phyloP scores from a whole-genome alignment of 92 coral and sea anemone species.

The Zoanthus sansibaricus region DNA sequence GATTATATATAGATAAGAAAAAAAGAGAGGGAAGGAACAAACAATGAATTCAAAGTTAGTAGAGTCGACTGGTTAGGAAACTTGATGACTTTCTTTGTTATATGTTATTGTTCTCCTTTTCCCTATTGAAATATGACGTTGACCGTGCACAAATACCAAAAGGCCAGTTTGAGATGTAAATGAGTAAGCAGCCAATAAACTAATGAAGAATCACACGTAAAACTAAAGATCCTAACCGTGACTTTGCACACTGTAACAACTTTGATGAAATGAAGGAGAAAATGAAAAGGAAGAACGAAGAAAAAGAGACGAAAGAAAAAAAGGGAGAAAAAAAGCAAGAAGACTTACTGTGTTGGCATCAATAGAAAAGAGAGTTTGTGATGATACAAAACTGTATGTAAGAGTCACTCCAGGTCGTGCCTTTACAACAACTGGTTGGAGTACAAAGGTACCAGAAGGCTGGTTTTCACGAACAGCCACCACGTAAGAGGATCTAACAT shows the following conservation, averaged over 20 bases:
- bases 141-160: too few species aligned
- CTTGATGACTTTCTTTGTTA: too few species aligned
- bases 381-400: constrained; percentile 79
- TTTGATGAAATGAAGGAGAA: too few species aligned
- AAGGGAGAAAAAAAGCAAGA: neutral
- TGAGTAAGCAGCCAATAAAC: too few species aligned
- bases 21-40: too few species aligned
- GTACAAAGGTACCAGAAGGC: constrained; percentile 74
- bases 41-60: too few species aligned
- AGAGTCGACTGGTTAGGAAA: too few species aligned
- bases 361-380: constrained; percentile 73
- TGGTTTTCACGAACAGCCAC: constrained; percentile 78
- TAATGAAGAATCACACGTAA: too few species aligned
- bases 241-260: too few species aligned
- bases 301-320: neutral
- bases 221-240: neutral
- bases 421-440: constrained; percentile 65
- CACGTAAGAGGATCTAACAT: constrained; percentile 72
- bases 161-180: neutral
- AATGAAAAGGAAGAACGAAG: neutral
- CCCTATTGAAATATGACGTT: too few species aligned
- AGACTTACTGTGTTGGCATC: constrained; percentile 71
- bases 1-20: neutral
- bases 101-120: too few species aligned
- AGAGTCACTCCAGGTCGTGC: constrained; percentile 78